These are phyloP conservation scores for Gopherus flavomarginatus DNA, from an alignment of 2,113 vertebrate genomes.

Conservation along the genomic window DNA sequence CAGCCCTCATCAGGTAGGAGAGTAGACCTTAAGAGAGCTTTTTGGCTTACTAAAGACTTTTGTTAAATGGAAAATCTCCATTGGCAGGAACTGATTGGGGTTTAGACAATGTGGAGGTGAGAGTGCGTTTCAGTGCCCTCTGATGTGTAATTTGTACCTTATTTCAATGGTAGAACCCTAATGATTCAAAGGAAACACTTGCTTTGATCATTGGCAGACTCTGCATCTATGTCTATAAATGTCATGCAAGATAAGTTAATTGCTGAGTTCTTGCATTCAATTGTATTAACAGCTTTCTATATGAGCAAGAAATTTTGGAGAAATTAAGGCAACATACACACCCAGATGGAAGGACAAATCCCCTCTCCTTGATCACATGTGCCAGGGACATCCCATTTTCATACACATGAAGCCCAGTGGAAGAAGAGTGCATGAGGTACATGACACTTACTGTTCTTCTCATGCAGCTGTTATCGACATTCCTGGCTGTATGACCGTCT, in stretches of 20 bases:
- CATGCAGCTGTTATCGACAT: slow-evolving; percentile 12
- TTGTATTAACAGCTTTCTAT: neutral
- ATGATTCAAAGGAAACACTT: neutral
- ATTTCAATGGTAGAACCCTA: neutral
- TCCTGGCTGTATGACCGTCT: slow-evolving; percentile 41
- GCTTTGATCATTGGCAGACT: neutral
- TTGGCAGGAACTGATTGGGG: accelerated
- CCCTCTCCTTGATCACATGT: neutral
- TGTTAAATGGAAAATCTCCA: neutral
- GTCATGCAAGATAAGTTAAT: neutral
- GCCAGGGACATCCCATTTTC: neutral
- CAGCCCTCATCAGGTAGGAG: neutral
- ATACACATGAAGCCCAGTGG: neutral
- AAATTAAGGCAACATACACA: neutral
- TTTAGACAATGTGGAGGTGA: accelerated
- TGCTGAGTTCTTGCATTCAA: neutral
- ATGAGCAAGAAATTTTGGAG: neutral
- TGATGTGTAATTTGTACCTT: neutral
- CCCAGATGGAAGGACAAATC: neutral
- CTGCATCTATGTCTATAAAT: neutral
- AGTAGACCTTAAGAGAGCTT: neutral
- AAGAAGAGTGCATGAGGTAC: neutral
- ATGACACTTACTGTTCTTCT: neutral
- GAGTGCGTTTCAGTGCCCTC: neutral
- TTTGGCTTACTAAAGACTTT: neutral